Evolutionary conservation across 2,797 vertebrate species (phyloP), one percentile per base, ranked within the genome.

Genomic region (Somateria mollissima): DNA sequence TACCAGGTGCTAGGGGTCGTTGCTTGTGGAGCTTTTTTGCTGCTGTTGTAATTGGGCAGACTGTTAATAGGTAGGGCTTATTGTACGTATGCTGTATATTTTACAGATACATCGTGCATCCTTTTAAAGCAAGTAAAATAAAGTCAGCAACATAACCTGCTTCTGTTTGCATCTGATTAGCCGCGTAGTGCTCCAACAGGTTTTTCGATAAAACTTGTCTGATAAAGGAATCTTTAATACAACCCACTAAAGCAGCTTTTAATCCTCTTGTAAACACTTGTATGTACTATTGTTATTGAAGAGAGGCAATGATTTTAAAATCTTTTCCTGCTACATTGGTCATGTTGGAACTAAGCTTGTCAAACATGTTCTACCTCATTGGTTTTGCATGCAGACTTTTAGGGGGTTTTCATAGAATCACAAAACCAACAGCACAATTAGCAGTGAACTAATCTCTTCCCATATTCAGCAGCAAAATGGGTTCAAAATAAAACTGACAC

Each of bases 1-100:
- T 98, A 98, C 97, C 98, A 98, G 98, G 98, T 98, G 98, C 97
- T 95, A 95, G 94, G 97, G 97, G 97, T 98, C 84, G 70, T 93
- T 96, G 91, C 95, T 96, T 95, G 69, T 64, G 87, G 91, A 94
- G 94, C 34, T 94, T 94, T 87, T 85, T 91, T 70, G 45, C 66
- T 71, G 80, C 19, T 89, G 82, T 77, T 94, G 84, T 95, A 97
- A 97, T 97, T 97, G 97, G 97, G 89, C 93, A 97, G 95, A 96
- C 96, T 97, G 95, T 96, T 95, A 97, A 97, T 97, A 96, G 92
- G 95, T 97, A 82, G 30, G n/a, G 67, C 73, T 93, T 92, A 86
- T 94, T 96, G 96, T 91, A 79, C 2, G 12, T 57, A 14, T 80
- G 81, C 92, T 36, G 75, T 87, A 64, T 88, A 89, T 96, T 95